These are phyloP conservation scores for Hydrochoerus hydrochaeris DNA, from an alignment of 2,113 vertebrate species.

Conservation along the genomic window DNA sequence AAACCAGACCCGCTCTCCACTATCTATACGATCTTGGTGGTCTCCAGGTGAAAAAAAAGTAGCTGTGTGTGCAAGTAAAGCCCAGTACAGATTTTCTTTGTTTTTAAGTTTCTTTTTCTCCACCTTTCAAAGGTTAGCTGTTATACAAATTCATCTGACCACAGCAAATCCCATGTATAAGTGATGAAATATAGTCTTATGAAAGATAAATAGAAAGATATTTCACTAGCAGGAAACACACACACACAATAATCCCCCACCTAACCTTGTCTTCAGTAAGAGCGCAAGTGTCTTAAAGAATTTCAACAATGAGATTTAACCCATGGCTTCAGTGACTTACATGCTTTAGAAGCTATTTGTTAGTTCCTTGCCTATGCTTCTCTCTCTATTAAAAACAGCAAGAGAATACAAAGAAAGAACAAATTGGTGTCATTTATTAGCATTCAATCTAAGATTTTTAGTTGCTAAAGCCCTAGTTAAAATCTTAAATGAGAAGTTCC, in stretches of 20 bases:
- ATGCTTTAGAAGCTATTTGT: slow-evolving; percentile 2
- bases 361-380: neutral
- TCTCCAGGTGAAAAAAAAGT: slow-evolving; percentile 77
- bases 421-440: slow-evolving; percentile 16
- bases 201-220: slow-evolving; percentile 67
- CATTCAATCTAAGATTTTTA: neutral
- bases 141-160: slow-evolving; percentile 69
- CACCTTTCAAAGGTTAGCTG: slow-evolving; percentile 51
- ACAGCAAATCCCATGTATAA: slow-evolving; percentile 59
- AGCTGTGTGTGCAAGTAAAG: neutral
- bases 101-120: neutral
- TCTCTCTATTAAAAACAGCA: neutral
- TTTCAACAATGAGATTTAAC: slow-evolving; percentile 55
- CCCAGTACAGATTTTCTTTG: slow-evolving; percentile 24
- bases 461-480: neutral
- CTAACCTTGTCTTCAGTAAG: neutral
- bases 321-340: too few relatives aligned
- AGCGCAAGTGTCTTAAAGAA: slow-evolving; percentile 48
- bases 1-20: slow-evolving; percentile 71
- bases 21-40: slow-evolving; percentile 74
- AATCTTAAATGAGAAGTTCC: neutral
- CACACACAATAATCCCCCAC: neutral
- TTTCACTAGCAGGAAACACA: slow-evolving; percentile 50
- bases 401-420: neutral
- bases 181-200: slow-evolving; percentile 64